Evolutionary conservation across 2,797 vertebrate species (phyloP).

Genomic region (Spheniscus humboldti): DNA sequence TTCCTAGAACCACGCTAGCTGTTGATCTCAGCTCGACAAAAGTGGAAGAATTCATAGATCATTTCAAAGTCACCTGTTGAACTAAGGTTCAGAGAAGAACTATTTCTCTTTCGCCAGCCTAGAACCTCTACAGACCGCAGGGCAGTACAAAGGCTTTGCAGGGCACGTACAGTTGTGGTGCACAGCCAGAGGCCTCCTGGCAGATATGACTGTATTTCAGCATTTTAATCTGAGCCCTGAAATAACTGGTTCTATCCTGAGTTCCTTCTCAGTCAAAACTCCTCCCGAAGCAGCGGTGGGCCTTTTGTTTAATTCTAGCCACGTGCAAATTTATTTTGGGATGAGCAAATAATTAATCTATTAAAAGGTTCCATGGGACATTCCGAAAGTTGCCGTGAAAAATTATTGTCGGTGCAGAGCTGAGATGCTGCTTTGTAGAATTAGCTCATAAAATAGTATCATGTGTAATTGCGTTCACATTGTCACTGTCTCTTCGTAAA

Average conservation of each 20-base stretch:
- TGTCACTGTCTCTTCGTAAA: slow-evolving; percentile 55
- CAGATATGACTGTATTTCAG: neutral
- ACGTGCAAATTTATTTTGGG: slow-evolving; percentile 43
- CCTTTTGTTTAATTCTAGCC: slow-evolving; percentile 16
- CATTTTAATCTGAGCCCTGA: neutral
- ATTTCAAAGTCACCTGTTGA: slow-evolving; percentile 56
- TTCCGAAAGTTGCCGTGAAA: slow-evolving; percentile 32
- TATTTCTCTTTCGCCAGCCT: neutral
- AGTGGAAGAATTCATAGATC: slow-evolving; percentile 16
- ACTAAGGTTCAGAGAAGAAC: neutral
- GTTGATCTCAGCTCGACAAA: neutral
- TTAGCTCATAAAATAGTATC: slow-evolving; percentile 53
- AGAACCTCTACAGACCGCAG: neutral
- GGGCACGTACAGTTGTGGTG: fast-evolving
- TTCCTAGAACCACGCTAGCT: neutral
- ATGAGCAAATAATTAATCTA: slow-evolving; percentile 54
- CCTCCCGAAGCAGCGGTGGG: neutral
- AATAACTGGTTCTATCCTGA: neutral
- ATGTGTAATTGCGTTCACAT: slow-evolving; percentile 53
- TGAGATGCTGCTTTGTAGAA: slow-evolving; percentile 56
- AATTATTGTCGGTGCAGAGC: slow-evolving; percentile 39
- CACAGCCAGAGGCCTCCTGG: neutral
- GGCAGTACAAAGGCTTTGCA: neutral
- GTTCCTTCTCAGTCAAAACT: neutral
- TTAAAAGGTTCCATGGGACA: slow-evolving; percentile 52